Percentiles rank a stretch among this genome's conserved stretches.
phyloP scores from a whole-genome alignment of 2,888 invertebrate species.

The Trissolcus brochymenae region DNA sequence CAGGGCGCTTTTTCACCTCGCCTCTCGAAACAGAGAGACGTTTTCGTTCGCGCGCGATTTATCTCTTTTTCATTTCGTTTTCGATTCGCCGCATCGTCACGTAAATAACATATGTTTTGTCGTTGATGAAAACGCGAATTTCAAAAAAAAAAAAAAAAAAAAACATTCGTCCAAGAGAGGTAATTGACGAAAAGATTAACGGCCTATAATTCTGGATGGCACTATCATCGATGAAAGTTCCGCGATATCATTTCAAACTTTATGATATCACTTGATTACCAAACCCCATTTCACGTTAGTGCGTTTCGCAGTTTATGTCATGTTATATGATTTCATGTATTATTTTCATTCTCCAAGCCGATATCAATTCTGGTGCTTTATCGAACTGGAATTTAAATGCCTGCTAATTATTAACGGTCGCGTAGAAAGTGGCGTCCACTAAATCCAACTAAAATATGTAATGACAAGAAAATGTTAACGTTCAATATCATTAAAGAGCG shows the following conservation, averaged over 20 bases:
- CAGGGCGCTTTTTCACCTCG: constrained; percentile 16
- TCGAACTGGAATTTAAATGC: constrained; percentile 10
- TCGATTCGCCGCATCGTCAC: constrained; percentile 5
- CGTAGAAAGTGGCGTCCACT: constrained; percentile 16
- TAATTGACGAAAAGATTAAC: neutral
- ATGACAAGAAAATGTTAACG: too few relatives aligned
- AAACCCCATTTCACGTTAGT: too few relatives aligned
- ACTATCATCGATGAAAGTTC: too few relatives aligned
- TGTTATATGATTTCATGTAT: constrained; percentile 9
- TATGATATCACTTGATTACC: too few relatives aligned
- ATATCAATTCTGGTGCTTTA: too few relatives aligned
- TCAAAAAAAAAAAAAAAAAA: too few relatives aligned
- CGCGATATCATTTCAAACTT: too few relatives aligned
- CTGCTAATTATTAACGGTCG: constrained; percentile 7
- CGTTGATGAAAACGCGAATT: too few relatives aligned
- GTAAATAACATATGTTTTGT: constrained; percentile 3
- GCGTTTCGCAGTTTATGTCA: constrained; percentile 14
- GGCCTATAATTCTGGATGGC: too few relatives aligned
- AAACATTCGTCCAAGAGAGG: too few relatives aligned
- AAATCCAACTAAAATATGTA: neutral
- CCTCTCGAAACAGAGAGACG: too few relatives aligned
- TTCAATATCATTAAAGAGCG: constrained; percentile 1
- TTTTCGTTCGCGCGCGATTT: constrained; percentile 1
- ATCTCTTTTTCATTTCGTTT: constrained; percentile 5
- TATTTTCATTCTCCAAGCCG: too few relatives aligned